Base-by-base conservation (phyloP, 2,797 vertebrate genomes). In the Chaetodon trifasciatus region DNA sequence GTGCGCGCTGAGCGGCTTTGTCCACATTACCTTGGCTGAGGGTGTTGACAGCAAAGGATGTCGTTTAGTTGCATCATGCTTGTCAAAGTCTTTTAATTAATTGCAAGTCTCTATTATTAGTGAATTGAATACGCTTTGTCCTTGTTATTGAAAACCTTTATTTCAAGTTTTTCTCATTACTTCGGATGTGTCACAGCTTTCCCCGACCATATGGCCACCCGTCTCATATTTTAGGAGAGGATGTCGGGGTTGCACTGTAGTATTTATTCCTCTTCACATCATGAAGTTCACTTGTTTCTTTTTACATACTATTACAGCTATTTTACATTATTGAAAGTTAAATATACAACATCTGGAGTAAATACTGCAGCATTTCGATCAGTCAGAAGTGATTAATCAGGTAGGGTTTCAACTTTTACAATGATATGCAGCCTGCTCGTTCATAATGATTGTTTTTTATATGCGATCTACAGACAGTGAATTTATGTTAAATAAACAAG, bases 81-180 rank as follows among this genome's bases (percentile, higher is more conserved):
- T 12, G 39, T 81, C 63, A n/a, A 46, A 57, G 57, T 11, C n/a
- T 52, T 61, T 69, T 81, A 61, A 78, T 85, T 70, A 83, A 77
- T 62, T 39, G 39, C 12, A 72, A 2, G 7, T 62, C 17, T 74
- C 44, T 28, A 6, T 79, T 62, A 55, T 46, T 24, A 47, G 13
- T 19, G 7, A 8, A 24, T 19, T 19, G 6, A 70, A 40, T 23
- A 68, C 10, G 58, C 56, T 53, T 42, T 58, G 61, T 64, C 62
- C 61, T 78, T 63, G 65, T 72, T 58, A 15, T 15, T 50, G 28
- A 2, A 40, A 75, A 65, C 37, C 37, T 68, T 80, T 66, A 70
- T 70, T 75, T 21, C 11, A 72, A 37, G 37, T 52, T 66, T 80
- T 66, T 61, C 5, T 61, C 5, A 53, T 67, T 49, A 52, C 23